Percentiles rank a stretch among this genome's conserved stretches.
These are phyloP conservation scores for Agrilus planipennis DNA, from an alignment of 1,140 invertebrate genomes.

Conservation along the genomic window DNA sequence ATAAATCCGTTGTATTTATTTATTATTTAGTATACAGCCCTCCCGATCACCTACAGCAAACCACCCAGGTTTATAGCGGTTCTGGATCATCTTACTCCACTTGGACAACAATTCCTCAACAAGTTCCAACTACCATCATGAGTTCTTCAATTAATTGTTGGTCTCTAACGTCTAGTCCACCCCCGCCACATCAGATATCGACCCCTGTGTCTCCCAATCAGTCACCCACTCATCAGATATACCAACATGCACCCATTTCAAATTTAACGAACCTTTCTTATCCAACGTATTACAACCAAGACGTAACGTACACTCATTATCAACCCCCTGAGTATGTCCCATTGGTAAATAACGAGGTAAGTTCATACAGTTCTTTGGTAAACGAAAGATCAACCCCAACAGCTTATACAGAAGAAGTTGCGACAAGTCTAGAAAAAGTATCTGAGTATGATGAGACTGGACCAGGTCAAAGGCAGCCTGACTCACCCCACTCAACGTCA, in stretches of 20 bases:
- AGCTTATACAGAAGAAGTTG: conserved; percentile 20
- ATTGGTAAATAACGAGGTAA: conserved; percentile 17
- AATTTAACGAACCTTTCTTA: conserved; percentile 31
- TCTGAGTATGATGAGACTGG: conserved; percentile 15
- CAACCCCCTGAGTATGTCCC: conserved; percentile 28
- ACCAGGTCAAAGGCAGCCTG: conserved; percentile 13
- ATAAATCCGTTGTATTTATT: background rate
- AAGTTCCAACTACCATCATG: conserved; percentile 25
- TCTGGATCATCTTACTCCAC: conserved; percentile 25
- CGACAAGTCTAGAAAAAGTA: conserved; percentile 9
- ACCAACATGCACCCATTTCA: conserved; percentile 27
- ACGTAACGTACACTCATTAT: conserved; percentile 23
- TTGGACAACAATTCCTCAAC: conserved; percentile 28
- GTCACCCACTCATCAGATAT: conserved; percentile 31
- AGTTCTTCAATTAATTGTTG: conserved; percentile 29
- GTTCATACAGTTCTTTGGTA: conserved; percentile 21
- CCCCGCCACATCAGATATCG: conserved; percentile 28
- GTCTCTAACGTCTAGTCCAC: conserved; percentile 29
- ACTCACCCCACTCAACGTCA: conserved; percentile 14
- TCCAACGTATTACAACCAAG: conserved; percentile 29
- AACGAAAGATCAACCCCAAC: conserved; percentile 15
- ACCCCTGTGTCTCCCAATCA: conserved; percentile 27
- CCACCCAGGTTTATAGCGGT: too few species aligned
- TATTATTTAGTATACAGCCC: conserved; percentile 28
- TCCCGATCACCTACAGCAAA: conserved; percentile 32